Evolutionary conservation across 2,888 invertebrate genomes (phyloP), one percentile per base, ranked within the genome.

Genomic region (Phania funesta): DNA sequence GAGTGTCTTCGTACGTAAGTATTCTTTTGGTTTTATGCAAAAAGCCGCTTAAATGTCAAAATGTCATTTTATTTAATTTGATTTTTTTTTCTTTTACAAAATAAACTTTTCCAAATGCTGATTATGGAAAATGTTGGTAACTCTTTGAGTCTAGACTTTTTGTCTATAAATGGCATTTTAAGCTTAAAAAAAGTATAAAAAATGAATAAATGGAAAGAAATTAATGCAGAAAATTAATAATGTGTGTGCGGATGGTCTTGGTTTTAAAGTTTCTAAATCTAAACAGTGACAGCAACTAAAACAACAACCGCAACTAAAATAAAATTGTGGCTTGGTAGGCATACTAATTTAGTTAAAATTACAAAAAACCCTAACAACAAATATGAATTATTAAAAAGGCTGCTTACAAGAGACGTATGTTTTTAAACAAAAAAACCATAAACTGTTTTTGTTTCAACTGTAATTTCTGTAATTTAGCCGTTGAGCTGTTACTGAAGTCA

Each of bases 41-140:
- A 76, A 82, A 78, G 82, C 82, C 82, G 82, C 82, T 82, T 62
- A 82, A 82, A 82, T 82, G 82, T 82, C 82, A 82, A 82, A 82
- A 82, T 82, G 82, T 82, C 82, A 81, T 77, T 67, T 67, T 62
- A 60, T 74, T 73, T 77, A 56, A 73, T 48, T 16, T 56, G 48
- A 58, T 56, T 74, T 44, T 67, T 67, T 13, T 22, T 29, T 22
- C 16, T 44, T n/a, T n/a, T n/a, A n/a, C n/a, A n/a, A 7, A 48
- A 46, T 46, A 29, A 29, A 29, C 46, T 56, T 75, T 70, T 62
- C 54, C 56, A 60, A 74, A 64, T 74, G 62, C 52, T 80, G 52
- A 56, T 77, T 82, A 75, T 70, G 78, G 70, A 75, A 82, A 78
- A 75, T 54, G 46, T 48, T 78, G 18, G 50, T 50, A 65, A 60